Percentiles rank a stretch among this genome's conserved stretches.
Evolutionary conservation across 2,888 invertebrate genomes (phyloP).

Genomic region (Fragum whitleyi): DNA sequence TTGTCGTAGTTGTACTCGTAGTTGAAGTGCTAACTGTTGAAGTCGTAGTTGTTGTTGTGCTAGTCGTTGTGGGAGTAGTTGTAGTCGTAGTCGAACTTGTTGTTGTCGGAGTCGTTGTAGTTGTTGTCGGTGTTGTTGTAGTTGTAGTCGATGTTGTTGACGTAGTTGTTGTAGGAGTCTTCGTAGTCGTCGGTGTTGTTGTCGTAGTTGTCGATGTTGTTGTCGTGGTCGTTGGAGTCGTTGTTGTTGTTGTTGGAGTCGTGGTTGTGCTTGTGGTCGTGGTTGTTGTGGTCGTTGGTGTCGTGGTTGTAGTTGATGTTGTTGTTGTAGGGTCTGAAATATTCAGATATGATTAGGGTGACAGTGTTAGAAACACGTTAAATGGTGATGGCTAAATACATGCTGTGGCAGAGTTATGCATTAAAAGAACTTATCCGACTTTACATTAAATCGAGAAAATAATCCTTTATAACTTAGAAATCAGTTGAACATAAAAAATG

Average conservation of each 20-base stretch:
- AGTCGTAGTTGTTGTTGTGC: slow-evolving; percentile 22
- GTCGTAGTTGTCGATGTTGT: slow-evolving; percentile 35
- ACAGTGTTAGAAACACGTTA: too few species aligned
- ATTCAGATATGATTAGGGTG: not conserved
- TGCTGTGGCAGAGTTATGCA: too few species aligned
- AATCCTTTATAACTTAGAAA: too few species aligned
- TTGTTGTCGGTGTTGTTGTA: slow-evolving; percentile 35
- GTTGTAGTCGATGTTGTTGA: slow-evolving; percentile 37
- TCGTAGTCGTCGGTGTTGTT: slow-evolving; percentile 33
- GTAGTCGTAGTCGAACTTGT: slow-evolving; percentile 1
- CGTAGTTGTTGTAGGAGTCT: slow-evolving; percentile 35
- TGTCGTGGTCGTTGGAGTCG: slow-evolving; percentile 35
- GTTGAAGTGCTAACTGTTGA: slow-evolving; percentile 26
- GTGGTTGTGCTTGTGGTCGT: slow-evolving; percentile 32
- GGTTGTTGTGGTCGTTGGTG: slow-evolving; percentile 33
- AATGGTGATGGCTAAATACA: too few species aligned
- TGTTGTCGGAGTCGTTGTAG: slow-evolving; percentile 31
- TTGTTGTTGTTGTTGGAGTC: slow-evolving; percentile 19
- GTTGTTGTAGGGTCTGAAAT: slow-evolving; percentile 33
- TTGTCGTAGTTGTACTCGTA: slow-evolving; percentile 14
- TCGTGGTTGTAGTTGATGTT: slow-evolving; percentile 29
- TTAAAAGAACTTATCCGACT: too few species aligned
- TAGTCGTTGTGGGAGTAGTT: not conserved
- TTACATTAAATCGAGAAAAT: too few species aligned
- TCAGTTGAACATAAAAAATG: too few species aligned